A percentile compares a stretch with the other conserved stretches of the same genome.
phyloP scores from a whole-genome alignment of 1,140 invertebrate genomes.

The Augochlora pura region DNA sequence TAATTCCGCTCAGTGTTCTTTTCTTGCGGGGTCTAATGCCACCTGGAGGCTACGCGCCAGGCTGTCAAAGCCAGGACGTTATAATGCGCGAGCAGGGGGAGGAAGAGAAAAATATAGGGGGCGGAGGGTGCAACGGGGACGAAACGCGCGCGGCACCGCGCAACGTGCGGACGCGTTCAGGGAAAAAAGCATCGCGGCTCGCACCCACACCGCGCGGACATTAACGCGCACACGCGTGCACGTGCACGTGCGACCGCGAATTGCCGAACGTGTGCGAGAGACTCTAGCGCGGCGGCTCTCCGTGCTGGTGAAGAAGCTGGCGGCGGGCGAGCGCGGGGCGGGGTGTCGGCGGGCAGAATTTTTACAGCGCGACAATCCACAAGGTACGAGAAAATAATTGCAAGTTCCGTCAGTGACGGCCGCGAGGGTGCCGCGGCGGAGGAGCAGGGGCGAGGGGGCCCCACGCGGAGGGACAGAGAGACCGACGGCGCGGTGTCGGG shows the following conservation, averaged over 20 bases:
- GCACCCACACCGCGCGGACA: neutral
- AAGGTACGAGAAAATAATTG: conserved; percentile 71
- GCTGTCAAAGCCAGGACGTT: conserved; percentile 38
- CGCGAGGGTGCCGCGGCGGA: neutral
- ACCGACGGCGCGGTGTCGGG: neutral
- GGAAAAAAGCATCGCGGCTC: neutral
- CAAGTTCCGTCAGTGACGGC: conserved; percentile 61
- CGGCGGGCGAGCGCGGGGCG: neutral
- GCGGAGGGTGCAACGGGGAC: conserved; percentile 28
- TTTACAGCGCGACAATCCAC: conserved; percentile 75
- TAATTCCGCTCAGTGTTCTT: conserved; percentile 52
- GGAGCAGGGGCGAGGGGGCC: neutral
- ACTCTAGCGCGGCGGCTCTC: neutral
- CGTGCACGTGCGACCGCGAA: neutral
- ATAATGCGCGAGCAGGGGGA: conserved; percentile 56
- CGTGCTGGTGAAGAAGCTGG: neutral
- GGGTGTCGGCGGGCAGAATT: conserved; percentile 58
- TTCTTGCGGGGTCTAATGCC: conserved; percentile 65
- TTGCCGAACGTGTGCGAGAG: neutral
- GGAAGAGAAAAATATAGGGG: conserved; percentile 48
- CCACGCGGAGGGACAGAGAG: conserved; percentile 8
- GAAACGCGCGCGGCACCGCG: neutral
- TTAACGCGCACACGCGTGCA: too few species aligned
- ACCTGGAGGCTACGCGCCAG: conserved; percentile 58
- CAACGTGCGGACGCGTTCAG: neutral